Base-by-base conservation (phyloP, 2,113 vertebrate species). In the Catagonus wagneri region DNA sequence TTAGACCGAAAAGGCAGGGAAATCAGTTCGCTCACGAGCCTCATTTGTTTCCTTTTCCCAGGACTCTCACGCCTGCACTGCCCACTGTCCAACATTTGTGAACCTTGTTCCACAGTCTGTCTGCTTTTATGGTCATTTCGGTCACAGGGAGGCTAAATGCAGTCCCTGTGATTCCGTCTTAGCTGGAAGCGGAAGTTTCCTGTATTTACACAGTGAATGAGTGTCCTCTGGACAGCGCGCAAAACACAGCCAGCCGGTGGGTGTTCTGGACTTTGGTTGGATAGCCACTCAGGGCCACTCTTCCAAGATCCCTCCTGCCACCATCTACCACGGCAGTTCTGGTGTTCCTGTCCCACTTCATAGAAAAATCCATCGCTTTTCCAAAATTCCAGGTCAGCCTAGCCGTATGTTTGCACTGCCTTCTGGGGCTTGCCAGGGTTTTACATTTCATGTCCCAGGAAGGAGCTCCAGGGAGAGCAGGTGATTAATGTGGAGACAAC, bases 361-460 rank as follows among this genome's bases (percentile, higher is more conserved):
- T 0, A 20, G 44, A 76, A 75, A 88, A 22, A 65, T 15, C 44
- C 50, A 10, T 22, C 32, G 16, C 20, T 52, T n/a, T 68, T 39
- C 54, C 56, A n/a, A n/a, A 19, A 32, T 36, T 22, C 14, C 56
- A 22, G 25, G 54, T 56, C 23, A 36, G 44, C 44, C 60, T n/a
- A 9, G 19, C 27, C 72, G 9, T 10, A 8, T 4, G 20, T 36
- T 34, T 39, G 23, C 9, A 4, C 58, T 7, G 0, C 32, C 44
- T 36, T 52, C 19, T 12, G 11, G 72, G 14, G 63, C 52, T 32
- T 66, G 65, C 32, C 50, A 39, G 44, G 15, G 56, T 11, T 16
- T 36, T 79, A 29, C 1, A n/a, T n/a, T 11, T 74, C 27, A 20
- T 15, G 8, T 72, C 12, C 7, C 32, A 16, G 78, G 34, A 61